These are phyloP conservation scores for Drosophila kohkoa DNA, from an alignment of 1,140 invertebrate genomes.

Conservation along the genomic window DNA sequence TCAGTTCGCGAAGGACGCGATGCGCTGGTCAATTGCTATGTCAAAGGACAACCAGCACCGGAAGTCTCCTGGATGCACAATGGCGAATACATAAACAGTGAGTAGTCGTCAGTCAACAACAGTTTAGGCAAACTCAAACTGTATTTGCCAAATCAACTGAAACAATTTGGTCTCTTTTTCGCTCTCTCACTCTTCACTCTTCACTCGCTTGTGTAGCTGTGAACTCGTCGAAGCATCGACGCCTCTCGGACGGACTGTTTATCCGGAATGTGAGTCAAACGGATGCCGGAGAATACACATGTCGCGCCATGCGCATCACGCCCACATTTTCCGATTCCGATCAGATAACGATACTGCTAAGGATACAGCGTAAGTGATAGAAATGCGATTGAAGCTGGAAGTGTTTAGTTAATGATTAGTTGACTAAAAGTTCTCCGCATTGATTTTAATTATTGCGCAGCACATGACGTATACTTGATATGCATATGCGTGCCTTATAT, in stretches of 20 bases:
- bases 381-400: background rate
- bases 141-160: slow-evolving; percentile 42
- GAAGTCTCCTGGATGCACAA: slow-evolving; percentile 85
- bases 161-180: slow-evolving; percentile 5
- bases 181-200: background rate
- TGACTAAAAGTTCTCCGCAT: background rate
- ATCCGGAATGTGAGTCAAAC: slow-evolving; percentile 85
- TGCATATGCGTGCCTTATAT: background rate
- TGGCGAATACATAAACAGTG: slow-evolving; percentile 82
- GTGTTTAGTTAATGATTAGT: background rate
- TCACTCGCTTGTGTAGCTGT: slow-evolving; percentile 42
- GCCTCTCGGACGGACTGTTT: slow-evolving; percentile 85
- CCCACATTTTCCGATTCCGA: slow-evolving; percentile 84
- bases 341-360: slow-evolving; percentile 85
- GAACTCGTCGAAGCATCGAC: slow-evolving; percentile 82
- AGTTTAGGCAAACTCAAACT: slow-evolving; percentile 1
- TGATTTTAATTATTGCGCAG: background rate
- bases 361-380: slow-evolving; percentile 86
- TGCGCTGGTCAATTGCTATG: slow-evolving; percentile 85
- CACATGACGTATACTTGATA: slow-evolving; percentile 5
- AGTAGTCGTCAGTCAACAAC: slow-evolving; percentile 41
- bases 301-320: slow-evolving; percentile 86
- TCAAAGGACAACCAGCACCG: slow-evolving; percentile 85
- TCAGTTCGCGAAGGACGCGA: slow-evolving; percentile 85
- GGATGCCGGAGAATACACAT: slow-evolving; percentile 86